Conservation (phyloP, 2,113 vertebrate genomes). For the Crotalus horridus region DNA sequence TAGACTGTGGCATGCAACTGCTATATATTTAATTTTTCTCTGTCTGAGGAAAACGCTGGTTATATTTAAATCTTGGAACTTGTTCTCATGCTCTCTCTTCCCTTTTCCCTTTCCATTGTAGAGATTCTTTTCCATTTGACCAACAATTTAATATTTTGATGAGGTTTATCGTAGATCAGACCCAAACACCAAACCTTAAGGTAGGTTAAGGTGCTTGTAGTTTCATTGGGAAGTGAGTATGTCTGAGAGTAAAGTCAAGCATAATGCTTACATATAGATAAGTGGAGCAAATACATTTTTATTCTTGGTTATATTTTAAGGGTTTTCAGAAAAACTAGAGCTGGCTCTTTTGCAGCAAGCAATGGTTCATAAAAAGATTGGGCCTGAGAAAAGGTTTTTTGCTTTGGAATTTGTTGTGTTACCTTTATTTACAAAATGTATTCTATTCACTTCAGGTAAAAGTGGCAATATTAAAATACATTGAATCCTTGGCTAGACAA, state of each 20-base stretch:
- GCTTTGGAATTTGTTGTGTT: neutral
- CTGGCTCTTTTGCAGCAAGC: neutral
- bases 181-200: slow-evolving; percentile 98
- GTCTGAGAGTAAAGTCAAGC: neutral
- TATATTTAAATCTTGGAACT: neutral
- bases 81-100: slow-evolving; percentile 16
- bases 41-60: neutral
- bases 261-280: neutral
- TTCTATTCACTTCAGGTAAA: slow-evolving; percentile 80
- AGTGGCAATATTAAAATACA: slow-evolving; percentile 97
- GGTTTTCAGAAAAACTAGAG: neutral
- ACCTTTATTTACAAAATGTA: neutral
- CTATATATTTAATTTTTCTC: neutral
- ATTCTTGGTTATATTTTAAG: neutral
- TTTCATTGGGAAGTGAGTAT: neutral
- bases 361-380: neutral
- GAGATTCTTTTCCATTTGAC: slow-evolving; percentile 97
- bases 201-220: slow-evolving; percentile 65
- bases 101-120: slow-evolving; percentile 57
- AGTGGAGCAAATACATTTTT: neutral
- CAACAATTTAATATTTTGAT: slow-evolving; percentile 99
- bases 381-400: neutral
- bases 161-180: slow-evolving; percentile 99
- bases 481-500: slow-evolving; percentile 90
- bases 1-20: neutral